Evolutionary conservation across 2,113 vertebrate species (phyloP), one percentile per base, ranked within the genome.

Genomic region (Tretioscincus oriximinensis): DNA sequence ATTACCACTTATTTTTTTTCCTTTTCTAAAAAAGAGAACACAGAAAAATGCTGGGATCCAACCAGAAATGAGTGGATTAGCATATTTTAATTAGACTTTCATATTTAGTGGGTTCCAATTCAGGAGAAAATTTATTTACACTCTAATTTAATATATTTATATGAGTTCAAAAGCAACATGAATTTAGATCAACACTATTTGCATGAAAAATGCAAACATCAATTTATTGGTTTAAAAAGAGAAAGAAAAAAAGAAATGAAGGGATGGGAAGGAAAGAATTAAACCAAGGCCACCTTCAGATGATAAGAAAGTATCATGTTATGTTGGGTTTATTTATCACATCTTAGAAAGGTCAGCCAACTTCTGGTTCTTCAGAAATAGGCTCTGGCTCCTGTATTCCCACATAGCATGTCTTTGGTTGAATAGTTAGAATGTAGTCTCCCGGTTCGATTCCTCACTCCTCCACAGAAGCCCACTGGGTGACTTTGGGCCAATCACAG

Each of bases 1-100:
- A 81, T 78, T 61, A 64, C 67, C 67, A 64, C 79, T 65, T 51
- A 67, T 41, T 41, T 41, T 16, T 73, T 74, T 58, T 58, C 14
- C 77, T 84, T 66, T 28, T 29, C 20, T 9, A 77, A 66, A 77
- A 76, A 41, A 51, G 54, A 58, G 18, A 77, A 65, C 35, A 41
- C 2, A 41, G 5, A 41, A 16, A 78, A 78, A 84, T 74, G 81
- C 73, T 24, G 86, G 51, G 74, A 86, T 84, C 64, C 81, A 83
- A 58, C 54, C 51, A 88, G 78, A 86, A 90, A 86, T 47, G 81
- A 65, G 81, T 85, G 66, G 77, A 80, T 85, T 82, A 47, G 24
- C 47, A 61, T 83, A 70, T 88, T 89, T 91, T 90, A 90, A 85
- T 91, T 86, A 85, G 41, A 12, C 90, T 69, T 83, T 83, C 84